Evolutionary conservation across 2,888 invertebrate genomes (phyloP).

Genomic region (Drosophila gaucha): DNA sequence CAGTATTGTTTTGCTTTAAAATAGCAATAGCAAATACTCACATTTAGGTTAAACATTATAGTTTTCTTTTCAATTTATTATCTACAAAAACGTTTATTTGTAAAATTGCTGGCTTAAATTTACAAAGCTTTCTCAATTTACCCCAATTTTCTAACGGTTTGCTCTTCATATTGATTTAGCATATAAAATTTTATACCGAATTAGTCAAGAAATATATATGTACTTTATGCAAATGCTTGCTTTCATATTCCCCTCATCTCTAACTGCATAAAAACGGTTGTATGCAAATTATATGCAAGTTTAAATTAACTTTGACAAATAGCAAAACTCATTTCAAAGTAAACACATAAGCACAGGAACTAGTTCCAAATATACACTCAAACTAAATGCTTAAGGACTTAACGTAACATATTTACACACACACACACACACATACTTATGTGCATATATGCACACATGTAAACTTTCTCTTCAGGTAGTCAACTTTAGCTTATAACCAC

Average conservation of each 20-base stretch:
- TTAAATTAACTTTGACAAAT: conserved; percentile 25
- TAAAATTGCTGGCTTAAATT: too few relatives aligned
- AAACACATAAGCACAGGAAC: conserved; percentile 24
- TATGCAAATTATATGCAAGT: conserved; percentile 14
- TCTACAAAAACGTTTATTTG: too few relatives aligned
- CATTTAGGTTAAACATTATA: too few relatives aligned
- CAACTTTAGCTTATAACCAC: conserved; percentile 13
- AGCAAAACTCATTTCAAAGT: conserved; percentile 31
- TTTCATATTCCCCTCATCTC: not conserved
- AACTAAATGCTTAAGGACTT: conserved; percentile 16
- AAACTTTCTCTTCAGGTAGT: conserved; percentile 23
- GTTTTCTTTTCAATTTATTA: too few relatives aligned
- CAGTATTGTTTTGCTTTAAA: too few relatives aligned
- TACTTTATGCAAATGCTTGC: too few relatives aligned
- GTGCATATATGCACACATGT: not conserved
- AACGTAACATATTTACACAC: conserved; percentile 24
- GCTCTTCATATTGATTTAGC: too few relatives aligned
- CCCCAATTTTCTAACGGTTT: too few relatives aligned
- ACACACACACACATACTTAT: not conserved
- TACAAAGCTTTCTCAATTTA: too few relatives aligned
- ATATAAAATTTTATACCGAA: too few relatives aligned
- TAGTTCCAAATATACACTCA: conserved; percentile 3
- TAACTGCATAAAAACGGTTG: conserved; percentile 7
- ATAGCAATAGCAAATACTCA: too few relatives aligned
- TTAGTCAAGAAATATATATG: too few relatives aligned